Conservation (phyloP, 1,140 invertebrate genomes). For the Bombus superbus region DNA sequence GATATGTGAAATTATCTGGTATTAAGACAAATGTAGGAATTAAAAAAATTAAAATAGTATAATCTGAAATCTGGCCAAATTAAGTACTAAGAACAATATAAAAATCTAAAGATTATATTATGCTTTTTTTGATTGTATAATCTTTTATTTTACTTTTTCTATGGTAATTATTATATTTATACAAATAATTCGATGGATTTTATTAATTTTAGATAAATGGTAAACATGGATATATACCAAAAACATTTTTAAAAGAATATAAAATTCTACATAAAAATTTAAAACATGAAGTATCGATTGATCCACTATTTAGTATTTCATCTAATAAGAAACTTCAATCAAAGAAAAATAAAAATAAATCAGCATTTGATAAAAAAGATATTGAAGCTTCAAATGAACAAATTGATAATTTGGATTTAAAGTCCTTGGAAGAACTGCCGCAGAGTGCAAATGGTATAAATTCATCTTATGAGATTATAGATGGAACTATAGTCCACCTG, state of each 20-base stretch:
- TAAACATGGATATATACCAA: slow-evolving; percentile 87
- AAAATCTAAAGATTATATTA: neutral
- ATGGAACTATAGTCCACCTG: slow-evolving; percentile 80
- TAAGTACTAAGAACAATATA: neutral
- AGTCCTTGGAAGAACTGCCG: slow-evolving; percentile 16
- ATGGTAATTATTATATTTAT: neutral
- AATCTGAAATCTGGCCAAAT: neutral
- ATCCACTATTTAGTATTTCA: slow-evolving; percentile 57
- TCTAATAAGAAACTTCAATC: slow-evolving; percentile 14
- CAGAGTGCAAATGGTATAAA: slow-evolving; percentile 62
- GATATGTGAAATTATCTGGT: neutral
- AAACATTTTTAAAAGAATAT: slow-evolving; percentile 84
- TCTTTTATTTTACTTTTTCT: neutral
- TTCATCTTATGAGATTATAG: slow-evolving; percentile 77
- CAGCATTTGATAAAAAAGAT: slow-evolving; percentile 8
- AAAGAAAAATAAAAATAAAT: slow-evolving; percentile 13
- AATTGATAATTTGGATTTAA: slow-evolving; percentile 12
- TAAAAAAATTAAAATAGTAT: neutral
- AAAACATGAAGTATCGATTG: slow-evolving; percentile 81
- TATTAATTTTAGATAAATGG: slow-evolving; percentile 84
- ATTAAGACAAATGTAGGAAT: neutral
- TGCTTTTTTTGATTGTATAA: neutral
- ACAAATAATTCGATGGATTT: neutral
- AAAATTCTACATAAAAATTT: slow-evolving; percentile 77
- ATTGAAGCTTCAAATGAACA: neutral